Percentiles rank a stretch among this genome's conserved stretches.
phyloP scores from a whole-genome alignment of 1,140 invertebrate species.

The Mamestra configurata region DNA sequence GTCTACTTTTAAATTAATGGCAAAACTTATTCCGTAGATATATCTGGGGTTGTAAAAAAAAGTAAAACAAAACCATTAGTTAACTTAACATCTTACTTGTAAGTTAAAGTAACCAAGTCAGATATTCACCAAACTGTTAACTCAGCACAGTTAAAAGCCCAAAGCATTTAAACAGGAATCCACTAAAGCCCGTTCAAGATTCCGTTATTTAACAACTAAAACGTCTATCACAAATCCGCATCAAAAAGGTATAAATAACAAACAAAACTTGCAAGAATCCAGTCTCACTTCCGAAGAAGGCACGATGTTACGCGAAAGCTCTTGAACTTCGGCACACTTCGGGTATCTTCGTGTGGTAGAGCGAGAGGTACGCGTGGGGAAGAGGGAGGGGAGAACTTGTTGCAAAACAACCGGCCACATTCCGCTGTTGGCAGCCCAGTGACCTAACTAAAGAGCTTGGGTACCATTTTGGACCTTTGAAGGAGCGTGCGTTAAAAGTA shows the following conservation, averaged over 20 bases:
- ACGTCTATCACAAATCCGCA: conserved; percentile 66
- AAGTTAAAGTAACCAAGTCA: not conserved
- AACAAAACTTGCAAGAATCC: conserved; percentile 69
- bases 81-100: too few species aligned
- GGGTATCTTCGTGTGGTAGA: conserved; percentile 58
- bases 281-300: conserved; percentile 75
- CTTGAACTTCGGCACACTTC: conserved; percentile 58
- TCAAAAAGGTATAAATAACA: conserved; percentile 51
- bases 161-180: conserved; percentile 56
- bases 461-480: conserved; percentile 35
- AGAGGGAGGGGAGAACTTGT: conserved; percentile 79
- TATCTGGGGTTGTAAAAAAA: too few species aligned
- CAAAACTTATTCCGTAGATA: too few species aligned
- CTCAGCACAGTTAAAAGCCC: not conserved
- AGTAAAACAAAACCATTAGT: not conserved
- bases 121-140: conserved; percentile 15
- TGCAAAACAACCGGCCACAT: conserved; percentile 82
- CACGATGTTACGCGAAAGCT: conserved; percentile 57
- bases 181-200: conserved; percentile 16
- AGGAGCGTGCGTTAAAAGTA: conserved; percentile 25
- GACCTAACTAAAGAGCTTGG: conserved; percentile 79
- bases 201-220: conserved; percentile 50
- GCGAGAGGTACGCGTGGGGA: conserved; percentile 60
- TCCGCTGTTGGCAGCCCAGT: conserved; percentile 78
- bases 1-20: too few species aligned